Base-by-base conservation (phyloP, 2,797 vertebrate genomes). In the Gallinago solitaria region DNA sequence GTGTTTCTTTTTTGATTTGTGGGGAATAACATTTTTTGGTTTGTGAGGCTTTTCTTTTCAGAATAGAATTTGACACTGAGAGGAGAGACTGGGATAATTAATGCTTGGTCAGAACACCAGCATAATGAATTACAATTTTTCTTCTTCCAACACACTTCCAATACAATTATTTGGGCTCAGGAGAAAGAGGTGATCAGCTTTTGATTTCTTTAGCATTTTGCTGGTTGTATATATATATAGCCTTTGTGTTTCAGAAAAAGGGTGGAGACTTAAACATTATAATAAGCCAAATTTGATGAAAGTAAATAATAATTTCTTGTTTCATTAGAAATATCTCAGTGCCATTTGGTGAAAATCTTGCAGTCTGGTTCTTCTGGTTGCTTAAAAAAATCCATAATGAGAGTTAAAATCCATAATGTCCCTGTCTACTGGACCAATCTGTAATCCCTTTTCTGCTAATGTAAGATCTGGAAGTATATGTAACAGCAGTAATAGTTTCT, bases 11-110 rank as follows among this genome's bases (percentile, higher is more conserved):
- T 70, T 77, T 79, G 16, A 57, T 64, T 83, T 89, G 23, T 76
- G 27, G 28, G 3, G 15, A 67, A 71, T 53, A 61, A 75, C 69
- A 4, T 3, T 4, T 12, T 81, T 76, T 30, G 12, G 9, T 48
- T n/a, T 43, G 18, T 56, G 16, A 3, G 1, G 1, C 0, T 5
- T 17, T 14, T 19, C 43, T 54, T 8, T 32, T 64, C 24, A 71
- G 32, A 87, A 53, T 12, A 14, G 4, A 48, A 5, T 43, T 68
- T 78, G 59, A 68, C 33, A 77, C 11, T 57, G 30, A 24, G 5
- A 93, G 50, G 12, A 81, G 41, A 86, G 94, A 78, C 2, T 41
- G 21, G 11, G 10, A 37, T 71, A 33, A 15, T 59, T 70, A 68
- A 14, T 41, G 4, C 11, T 77, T 1, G 1, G 10, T 83, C 51